Conservation (phyloP, 2,113 vertebrate genomes). For the Notechis scutatus region DNA sequence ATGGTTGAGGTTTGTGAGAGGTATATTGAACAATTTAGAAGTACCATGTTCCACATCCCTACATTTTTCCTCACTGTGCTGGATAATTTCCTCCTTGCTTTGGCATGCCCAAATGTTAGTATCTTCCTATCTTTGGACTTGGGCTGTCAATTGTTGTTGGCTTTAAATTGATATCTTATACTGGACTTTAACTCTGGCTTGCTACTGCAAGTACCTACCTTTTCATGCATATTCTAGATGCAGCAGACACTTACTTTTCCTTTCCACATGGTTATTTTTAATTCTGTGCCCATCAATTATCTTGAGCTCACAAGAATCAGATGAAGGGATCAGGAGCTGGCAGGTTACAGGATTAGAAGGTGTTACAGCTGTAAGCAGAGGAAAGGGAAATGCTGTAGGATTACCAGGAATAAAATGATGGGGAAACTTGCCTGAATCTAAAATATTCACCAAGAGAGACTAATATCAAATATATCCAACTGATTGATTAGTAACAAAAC, state of each 20-base stretch:
- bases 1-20: not conserved
- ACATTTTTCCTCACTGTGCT: too few relatives aligned
- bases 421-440: too few relatives aligned
- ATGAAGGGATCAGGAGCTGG: not conserved
- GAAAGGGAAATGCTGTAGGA: not conserved
- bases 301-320: not conserved
- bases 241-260: not conserved
- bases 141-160: not conserved
- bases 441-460: not conserved
- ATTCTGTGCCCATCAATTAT: not conserved
- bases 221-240: not conserved
- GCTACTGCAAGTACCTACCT: not conserved
- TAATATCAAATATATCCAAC: not conserved
- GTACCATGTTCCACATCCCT: too few relatives aligned
- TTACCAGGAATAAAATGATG: not conserved
- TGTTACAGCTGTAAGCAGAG: not conserved
- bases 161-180: not conserved
- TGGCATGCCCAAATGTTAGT: too few relatives aligned
- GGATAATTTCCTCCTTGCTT: too few relatives aligned
- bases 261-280: not conserved
- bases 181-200: not conserved
- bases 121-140: not conserved
- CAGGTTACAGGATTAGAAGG: not conserved
- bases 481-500: not conserved
- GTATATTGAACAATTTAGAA: not conserved